These are phyloP conservation scores for Bufo gargarizans DNA, from an alignment of 2,113 vertebrate species.

Conservation along the genomic window DNA sequence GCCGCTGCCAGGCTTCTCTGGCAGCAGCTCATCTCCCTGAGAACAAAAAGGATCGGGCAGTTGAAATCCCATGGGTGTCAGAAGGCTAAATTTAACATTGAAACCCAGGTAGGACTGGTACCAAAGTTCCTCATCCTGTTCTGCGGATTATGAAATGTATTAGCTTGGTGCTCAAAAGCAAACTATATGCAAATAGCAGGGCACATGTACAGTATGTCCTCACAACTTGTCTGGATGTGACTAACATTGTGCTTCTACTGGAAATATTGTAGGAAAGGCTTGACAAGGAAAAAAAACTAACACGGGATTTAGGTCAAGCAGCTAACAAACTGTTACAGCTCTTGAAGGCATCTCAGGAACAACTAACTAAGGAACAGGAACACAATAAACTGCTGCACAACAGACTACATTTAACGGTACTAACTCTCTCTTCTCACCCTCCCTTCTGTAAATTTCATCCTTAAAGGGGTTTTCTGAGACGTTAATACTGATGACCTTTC, in stretches of 20 bases:
- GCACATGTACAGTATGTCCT: not conserved
- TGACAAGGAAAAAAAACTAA: conserved; percentile 91
- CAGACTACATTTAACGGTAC: conserved; percentile 78
- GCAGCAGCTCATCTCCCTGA: no score
- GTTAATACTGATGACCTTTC: no score
- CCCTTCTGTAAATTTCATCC: not conserved
- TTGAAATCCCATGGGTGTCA: no score
- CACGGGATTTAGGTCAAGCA: conserved; percentile 85
- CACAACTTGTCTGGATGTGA: not conserved
- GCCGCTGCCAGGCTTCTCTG: no score
- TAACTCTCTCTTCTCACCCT: not conserved
- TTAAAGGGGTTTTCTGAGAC: no score
- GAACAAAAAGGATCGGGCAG: no score
- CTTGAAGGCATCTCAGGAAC: conserved; percentile 85
- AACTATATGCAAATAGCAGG: not conserved
- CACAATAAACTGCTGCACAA: conserved; percentile 81
- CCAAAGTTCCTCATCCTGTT: not conserved
- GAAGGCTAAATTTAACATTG: no score
- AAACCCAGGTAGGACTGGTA: no score
- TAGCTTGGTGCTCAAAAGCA: not conserved
- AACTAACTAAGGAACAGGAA: conserved; percentile 86
- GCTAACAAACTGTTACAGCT: conserved; percentile 91
- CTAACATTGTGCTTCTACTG: conserved; percentile 51
- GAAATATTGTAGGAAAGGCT: conserved; percentile 79
- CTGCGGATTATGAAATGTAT: not conserved